phyloP scores from a whole-genome alignment of 1,140 invertebrate species.

The Trachelipus rathkii region DNA sequence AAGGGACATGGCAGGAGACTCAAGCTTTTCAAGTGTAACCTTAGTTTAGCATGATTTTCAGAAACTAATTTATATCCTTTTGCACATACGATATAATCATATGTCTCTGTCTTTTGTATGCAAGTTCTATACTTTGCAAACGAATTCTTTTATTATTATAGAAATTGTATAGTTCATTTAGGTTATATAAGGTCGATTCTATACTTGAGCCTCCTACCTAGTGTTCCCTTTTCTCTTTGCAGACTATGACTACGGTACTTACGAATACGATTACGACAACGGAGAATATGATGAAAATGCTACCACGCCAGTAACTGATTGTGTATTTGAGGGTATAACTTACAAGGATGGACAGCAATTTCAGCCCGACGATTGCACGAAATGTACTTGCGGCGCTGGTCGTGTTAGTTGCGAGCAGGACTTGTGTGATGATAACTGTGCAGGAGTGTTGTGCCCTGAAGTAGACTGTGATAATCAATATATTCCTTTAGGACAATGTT shows the following conservation, averaged over 20 bases:
- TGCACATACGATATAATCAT: too few relatives aligned
- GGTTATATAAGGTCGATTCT: too few relatives aligned
- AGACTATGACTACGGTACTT: constrained; percentile 35
- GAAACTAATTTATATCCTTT: too few relatives aligned
- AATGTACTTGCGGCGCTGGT: constrained; percentile 59
- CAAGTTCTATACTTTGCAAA: too few relatives aligned
- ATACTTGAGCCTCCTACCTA: constrained; percentile 14
- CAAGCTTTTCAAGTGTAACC: background rate
- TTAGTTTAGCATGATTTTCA: too few relatives aligned
- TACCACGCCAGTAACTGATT: constrained; percentile 40
- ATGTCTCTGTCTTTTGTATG: too few relatives aligned
- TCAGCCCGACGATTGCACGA: constrained; percentile 61
- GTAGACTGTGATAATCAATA: constrained; percentile 53
- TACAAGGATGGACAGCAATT: constrained; percentile 62
- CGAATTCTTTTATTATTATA: too few relatives aligned
- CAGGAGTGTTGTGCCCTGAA: constrained; percentile 52
- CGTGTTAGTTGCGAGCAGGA: constrained; percentile 56
- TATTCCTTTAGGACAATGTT: constrained; percentile 57
- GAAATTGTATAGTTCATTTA: too few relatives aligned
- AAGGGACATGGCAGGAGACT: background rate
- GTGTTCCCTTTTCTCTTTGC: constrained; percentile 40
- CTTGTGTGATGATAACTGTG: constrained; percentile 49
- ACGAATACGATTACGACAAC: constrained; percentile 38
- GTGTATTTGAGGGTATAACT: constrained; percentile 54
- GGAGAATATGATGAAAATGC: constrained; percentile 25